Percentiles rank a stretch among this genome's conserved stretches.
Conservation (phyloP, 2,113 vertebrate species). For the Mastomys natalensis region DNA sequence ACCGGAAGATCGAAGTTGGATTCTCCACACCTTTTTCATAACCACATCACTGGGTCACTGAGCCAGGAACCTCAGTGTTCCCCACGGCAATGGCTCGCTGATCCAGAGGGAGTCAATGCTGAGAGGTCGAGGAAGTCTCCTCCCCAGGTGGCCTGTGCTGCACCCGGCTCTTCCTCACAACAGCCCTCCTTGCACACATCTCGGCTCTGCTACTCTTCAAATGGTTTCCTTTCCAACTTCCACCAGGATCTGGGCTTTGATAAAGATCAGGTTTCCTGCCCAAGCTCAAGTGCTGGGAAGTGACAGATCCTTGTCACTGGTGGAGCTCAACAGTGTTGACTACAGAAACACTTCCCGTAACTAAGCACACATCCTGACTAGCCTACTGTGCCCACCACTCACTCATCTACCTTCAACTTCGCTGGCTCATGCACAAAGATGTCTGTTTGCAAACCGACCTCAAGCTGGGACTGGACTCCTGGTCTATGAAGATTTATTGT, state of each 20-base stretch:
- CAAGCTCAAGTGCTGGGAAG: neutral
- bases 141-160: neutral
- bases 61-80: neutral
- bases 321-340: neutral
- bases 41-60: neutral
- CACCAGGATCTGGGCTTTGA: neutral
- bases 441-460: neutral
- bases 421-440: neutral
- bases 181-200: neutral
- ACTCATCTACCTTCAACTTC: neutral
- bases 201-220: neutral
- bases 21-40: neutral
- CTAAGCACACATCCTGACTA: neutral
- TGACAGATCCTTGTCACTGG: conserved; percentile 19
- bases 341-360: neutral
- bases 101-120: accelerated
- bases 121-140: neutral
- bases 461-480: neutral
- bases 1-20: neutral
- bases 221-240: neutral
- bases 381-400: neutral
- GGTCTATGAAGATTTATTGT: neutral
- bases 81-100: neutral
- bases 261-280: conserved; percentile 1
- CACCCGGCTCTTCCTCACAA: neutral